Percentiles rank a stretch among this genome's conserved stretches.
These are phyloP conservation scores for Carterocephalus palaemon DNA, from an alignment of 2,888 invertebrate species.

Conservation along the genomic window DNA sequence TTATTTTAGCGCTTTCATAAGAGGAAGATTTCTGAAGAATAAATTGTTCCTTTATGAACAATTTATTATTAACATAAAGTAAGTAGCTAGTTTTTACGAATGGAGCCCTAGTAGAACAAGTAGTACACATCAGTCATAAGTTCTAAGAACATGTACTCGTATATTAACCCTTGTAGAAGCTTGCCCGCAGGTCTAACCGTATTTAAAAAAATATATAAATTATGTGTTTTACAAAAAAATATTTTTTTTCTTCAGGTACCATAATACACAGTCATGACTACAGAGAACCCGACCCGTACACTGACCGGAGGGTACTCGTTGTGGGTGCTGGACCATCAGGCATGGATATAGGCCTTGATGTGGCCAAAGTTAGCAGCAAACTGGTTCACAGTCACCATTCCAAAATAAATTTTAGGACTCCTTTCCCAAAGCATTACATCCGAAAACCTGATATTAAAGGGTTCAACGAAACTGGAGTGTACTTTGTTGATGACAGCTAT, in stretches of 20 bases:
- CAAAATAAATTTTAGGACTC: constrained; percentile 51
- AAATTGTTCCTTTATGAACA: no score
- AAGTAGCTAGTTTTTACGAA: no score
- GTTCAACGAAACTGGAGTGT: constrained; percentile 70
- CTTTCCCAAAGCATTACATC: constrained; percentile 68
- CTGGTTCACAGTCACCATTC: constrained; percentile 77
- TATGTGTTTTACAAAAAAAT: background rate
- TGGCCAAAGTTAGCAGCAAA: constrained; percentile 63
- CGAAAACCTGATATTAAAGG: constrained; percentile 74
- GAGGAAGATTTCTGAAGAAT: no score
- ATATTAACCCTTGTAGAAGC: no score
- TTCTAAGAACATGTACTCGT: no score
- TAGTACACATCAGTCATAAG: no score
- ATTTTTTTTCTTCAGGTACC: constrained; percentile 58
- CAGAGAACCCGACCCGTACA: constrained; percentile 79
- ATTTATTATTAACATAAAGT: no score
- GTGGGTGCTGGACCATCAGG: constrained; percentile 87
- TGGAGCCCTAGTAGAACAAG: no score
- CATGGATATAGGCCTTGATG: constrained; percentile 83
- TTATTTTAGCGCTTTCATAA: no score
- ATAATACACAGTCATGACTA: constrained; percentile 87
- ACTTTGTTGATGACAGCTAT: constrained; percentile 80
- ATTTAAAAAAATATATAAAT: no score
- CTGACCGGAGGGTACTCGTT: constrained; percentile 79
- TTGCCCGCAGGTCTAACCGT: no score